These are phyloP conservation scores for Vulpes lagopus DNA, from an alignment of 2,113 vertebrate species.

Conservation along the genomic window DNA sequence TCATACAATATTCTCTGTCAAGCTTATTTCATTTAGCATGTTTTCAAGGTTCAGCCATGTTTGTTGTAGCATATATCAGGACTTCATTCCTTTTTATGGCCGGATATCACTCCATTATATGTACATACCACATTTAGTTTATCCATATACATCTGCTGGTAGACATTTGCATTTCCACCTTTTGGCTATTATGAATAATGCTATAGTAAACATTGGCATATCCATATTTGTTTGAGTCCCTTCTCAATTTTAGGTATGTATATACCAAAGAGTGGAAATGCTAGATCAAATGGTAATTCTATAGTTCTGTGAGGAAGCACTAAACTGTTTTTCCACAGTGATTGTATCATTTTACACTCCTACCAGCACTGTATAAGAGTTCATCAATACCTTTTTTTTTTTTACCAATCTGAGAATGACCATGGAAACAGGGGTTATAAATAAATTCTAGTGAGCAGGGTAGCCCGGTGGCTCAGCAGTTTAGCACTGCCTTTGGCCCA, in stretches of 20 bases:
- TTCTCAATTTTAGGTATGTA: not conserved
- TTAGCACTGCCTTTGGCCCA: no score
- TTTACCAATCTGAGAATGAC: not conserved
- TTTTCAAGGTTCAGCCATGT: not conserved
- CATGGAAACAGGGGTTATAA: not conserved
- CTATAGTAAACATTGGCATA: not conserved
- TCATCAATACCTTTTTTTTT: not conserved
- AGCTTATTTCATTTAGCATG: not conserved
- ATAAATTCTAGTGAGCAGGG: not conserved
- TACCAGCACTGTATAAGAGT: not conserved
- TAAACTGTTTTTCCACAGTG: not conserved
- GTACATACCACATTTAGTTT: not conserved
- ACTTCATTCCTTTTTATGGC: constrained; percentile 30
- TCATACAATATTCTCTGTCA: not conserved
- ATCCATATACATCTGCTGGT: not conserved
- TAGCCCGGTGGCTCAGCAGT: no score
- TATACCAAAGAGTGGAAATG: not conserved
- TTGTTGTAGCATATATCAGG: not conserved
- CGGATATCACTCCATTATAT: not conserved
- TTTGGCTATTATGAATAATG: not conserved
- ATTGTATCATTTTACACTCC: not conserved
- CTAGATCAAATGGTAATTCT: not conserved
- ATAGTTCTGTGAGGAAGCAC: not conserved
- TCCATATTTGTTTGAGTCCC: not conserved
- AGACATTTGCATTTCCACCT: not conserved